Evolutionary conservation across 2,797 vertebrate genomes (phyloP).

Genomic region (Mallotus villosus): DNA sequence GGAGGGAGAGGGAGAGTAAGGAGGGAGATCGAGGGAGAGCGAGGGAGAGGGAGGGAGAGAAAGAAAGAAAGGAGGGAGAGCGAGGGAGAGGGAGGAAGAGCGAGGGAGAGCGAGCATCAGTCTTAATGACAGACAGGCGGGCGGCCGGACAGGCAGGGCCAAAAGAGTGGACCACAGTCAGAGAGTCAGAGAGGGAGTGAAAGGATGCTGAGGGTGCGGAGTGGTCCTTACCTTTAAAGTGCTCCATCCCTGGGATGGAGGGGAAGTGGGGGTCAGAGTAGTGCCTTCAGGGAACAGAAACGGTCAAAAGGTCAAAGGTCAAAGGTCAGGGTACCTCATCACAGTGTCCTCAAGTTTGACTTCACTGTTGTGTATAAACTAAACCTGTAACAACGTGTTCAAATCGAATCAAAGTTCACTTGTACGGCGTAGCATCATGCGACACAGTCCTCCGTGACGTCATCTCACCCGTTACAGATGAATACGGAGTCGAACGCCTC

Average conservation of each 20-base stretch:
- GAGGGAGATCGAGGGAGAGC: not conserved
- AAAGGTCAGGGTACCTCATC: conserved; percentile 26
- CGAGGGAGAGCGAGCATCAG: not conserved
- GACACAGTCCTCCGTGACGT: not conserved
- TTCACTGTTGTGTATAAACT: not conserved
- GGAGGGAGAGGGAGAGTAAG: conserved; percentile 15
- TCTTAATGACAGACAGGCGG: not conserved
- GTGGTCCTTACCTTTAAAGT: conserved; percentile 72
- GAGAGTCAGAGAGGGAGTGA: not conserved
- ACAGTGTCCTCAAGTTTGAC: not conserved
- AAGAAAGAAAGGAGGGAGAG: conserved; percentile 20
- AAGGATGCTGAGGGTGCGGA: not conserved
- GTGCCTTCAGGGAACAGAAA: conserved; percentile 64
- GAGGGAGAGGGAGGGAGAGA: not conserved
- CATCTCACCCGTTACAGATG: conserved; percentile 71
- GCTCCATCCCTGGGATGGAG: conserved; percentile 69
- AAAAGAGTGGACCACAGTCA: not conserved
- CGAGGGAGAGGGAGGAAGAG: conserved; percentile 2
- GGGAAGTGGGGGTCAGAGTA: conserved; percentile 76
- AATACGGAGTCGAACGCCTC: conserved; percentile 72
- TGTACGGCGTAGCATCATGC: not conserved
- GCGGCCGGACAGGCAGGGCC: no score
- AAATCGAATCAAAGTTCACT: not conserved
- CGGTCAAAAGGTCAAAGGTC: conserved; percentile 24
- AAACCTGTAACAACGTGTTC: no score